phyloP scores from a whole-genome alignment of 1,140 invertebrate genomes.

The Diuraphis noxia region DNA sequence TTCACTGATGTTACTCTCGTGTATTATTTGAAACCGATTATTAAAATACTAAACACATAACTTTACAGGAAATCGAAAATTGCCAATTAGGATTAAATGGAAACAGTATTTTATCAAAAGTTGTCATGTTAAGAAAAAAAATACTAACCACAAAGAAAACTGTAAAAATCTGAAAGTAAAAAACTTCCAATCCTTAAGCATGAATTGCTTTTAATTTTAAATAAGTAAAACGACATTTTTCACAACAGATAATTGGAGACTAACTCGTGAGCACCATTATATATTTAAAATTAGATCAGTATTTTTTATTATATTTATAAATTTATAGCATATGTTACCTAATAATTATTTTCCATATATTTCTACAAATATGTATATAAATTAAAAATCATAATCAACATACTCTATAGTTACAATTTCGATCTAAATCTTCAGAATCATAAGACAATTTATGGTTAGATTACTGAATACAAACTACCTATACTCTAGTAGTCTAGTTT shows the following conservation, averaged over 20 bases:
- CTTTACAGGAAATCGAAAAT: not conserved
- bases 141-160: not conserved
- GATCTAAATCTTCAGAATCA: not conserved
- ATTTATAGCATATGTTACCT: not conserved
- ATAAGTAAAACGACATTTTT: not conserved
- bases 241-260: not conserved
- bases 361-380: not conserved
- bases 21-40: not conserved
- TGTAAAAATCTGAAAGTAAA: not conserved
- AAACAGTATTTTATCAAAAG: slow-evolving; percentile 1
- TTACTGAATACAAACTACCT: not conserved
- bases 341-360: not conserved
- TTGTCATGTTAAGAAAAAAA: not conserved
- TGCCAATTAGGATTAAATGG: not conserved
- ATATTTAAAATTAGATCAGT: not conserved
- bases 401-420: not conserved
- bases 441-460: not conserved
- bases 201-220: not conserved
- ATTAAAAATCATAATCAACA: not conserved
- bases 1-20: not conserved
- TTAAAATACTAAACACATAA: slow-evolving; percentile 5
- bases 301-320: too few relatives aligned
- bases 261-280: not conserved
- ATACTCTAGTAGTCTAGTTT: not conserved
- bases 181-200: not conserved